phyloP scores from a whole-genome alignment of 2,888 invertebrate genomes.

The Melolontha melolontha region DNA sequence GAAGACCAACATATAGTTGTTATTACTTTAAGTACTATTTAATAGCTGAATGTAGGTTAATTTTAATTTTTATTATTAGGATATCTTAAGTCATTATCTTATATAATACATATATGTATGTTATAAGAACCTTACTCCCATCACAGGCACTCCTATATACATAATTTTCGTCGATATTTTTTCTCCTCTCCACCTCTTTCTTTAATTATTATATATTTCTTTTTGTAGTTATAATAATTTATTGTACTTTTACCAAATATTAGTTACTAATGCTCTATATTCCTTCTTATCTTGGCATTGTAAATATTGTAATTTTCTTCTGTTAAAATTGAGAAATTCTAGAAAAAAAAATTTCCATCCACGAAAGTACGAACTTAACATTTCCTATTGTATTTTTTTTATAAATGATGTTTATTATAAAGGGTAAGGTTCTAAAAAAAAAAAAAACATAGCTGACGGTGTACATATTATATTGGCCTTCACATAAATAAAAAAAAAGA shows the following conservation, averaged over 20 bases:
- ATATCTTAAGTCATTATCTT: conserved; percentile 63
- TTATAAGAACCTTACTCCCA: conserved; percentile 60
- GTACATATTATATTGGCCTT: conserved; percentile 45
- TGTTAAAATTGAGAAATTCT: background rate
- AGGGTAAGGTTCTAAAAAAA: conserved; percentile 44
- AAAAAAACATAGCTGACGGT: conserved; percentile 40
- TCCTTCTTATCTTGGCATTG: conserved; percentile 20
- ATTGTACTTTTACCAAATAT: conserved; percentile 60
- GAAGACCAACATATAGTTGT: conserved; percentile 62
- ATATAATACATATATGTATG: conserved; percentile 62
- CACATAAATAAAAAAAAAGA: conserved; percentile 33
- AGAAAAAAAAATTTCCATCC: background rate
- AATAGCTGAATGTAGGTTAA: conserved; percentile 64
- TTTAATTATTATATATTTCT: conserved; percentile 11
- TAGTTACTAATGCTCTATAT: conserved; percentile 44
- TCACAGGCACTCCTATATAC: conserved; percentile 46
- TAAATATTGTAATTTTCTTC: conserved; percentile 19
- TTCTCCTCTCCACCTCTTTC: background rate
- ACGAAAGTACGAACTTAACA: background rate
- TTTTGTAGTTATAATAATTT: conserved; percentile 46
- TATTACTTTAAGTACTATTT: conserved; percentile 62
- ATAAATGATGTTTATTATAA: conserved; percentile 24
- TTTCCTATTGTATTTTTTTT: conserved; percentile 6
- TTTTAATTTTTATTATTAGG: conserved; percentile 62
- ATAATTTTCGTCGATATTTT: background rate